Base-by-base conservation (phyloP, 2,797 vertebrate species). In the Sitta carolinensis region DNA sequence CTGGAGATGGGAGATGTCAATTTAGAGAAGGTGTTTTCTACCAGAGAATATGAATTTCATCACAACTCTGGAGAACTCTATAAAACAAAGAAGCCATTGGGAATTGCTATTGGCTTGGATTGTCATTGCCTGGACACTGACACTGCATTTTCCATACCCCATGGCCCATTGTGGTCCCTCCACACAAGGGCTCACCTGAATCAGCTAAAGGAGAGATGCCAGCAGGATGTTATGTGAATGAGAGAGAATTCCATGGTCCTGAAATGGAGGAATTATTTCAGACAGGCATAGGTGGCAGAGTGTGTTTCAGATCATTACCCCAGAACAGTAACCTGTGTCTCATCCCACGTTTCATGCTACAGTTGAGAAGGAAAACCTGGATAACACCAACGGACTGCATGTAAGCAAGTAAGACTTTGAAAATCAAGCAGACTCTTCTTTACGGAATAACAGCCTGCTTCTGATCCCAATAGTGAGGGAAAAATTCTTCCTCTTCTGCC, bases 391-490 rank as follows among this genome's bases (percentile, higher is more conserved):
- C 11, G 72, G 32, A 54, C 15, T 58, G 8, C 15, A 50, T 42
- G 16, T 17, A 84, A 89, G 50, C 5, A 89, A 79, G 13, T 6
- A 51, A 66, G 29, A n/a, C 19, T 20, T 26, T 47, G 7, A 34
- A 87, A 91, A 52, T 4, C 5, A 17, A 69, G 29, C 1, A n/a
- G 12, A 27, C 29, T 6, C 42, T 73, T 47, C 43, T 83, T 48
- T 20, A 29, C 19, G 67, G 40, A 70, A 15, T 18, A 52, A 34
- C 21, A 58, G 32, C 23, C 40, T 52, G 13, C 7, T 73, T 76
- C 55, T 80, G 32, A 45, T 11, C 5, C 21, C 26, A 63, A 0
- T 1, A 2, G 0, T 10, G 20, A 20, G 6, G 8, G 20, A 1
- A 70, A 84, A 34, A 20, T 0, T 0, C 23, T 82, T 64, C 4